Base-by-base conservation (phyloP, 2,113 vertebrate species). In the Ceyx cyanopectus region DNA sequence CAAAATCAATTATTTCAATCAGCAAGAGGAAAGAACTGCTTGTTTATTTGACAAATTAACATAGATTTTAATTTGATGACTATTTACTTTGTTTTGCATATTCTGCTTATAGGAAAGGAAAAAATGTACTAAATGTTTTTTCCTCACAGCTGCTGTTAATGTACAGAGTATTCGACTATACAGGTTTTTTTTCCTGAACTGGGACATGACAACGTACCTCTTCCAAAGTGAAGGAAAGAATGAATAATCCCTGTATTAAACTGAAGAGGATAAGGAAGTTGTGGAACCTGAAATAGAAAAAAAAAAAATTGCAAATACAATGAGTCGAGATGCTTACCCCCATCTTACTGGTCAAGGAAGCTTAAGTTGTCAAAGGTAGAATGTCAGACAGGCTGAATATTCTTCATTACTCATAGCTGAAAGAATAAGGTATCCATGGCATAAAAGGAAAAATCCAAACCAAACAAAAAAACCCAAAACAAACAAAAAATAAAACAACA, bases 1-100 rank as follows among this genome's bases (percentile, higher is more conserved):
- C 81, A 94, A 97, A 96, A 80, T 91, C 95, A 97, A 92, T 95
- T 94, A 96, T 93, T 97, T 96, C 89, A 85, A 24, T 76, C 78
- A 96, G 92, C 41, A 92, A 94, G 67, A 82, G 46, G 81, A 94
- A 96, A 97, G 87, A 95, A 70, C 7, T 15, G 23, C 62, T 92
- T 92, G 50, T 85, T 96, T 74, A 8, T 80, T 87, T 91, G 87
- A 81, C 62, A 72, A 62, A 78, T 83, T 80, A 90, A 56, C 68
- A 77, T 18, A 37, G 12, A 61, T 92, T 91, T 87, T 26, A 84
- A 81, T 93, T 34, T 61, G 61, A 65, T 88, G 53, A 57, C 9
- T 51, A 3, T 30, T 93, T 93, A 46, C 43, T 79, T 85, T 69
- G 16, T 24, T 89, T 65, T 77, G 9, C 21, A 29, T 89, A 77